These are phyloP conservation scores for Acridotheres tristis DNA, from an alignment of 2,797 vertebrate genomes.

Conservation along the genomic window DNA sequence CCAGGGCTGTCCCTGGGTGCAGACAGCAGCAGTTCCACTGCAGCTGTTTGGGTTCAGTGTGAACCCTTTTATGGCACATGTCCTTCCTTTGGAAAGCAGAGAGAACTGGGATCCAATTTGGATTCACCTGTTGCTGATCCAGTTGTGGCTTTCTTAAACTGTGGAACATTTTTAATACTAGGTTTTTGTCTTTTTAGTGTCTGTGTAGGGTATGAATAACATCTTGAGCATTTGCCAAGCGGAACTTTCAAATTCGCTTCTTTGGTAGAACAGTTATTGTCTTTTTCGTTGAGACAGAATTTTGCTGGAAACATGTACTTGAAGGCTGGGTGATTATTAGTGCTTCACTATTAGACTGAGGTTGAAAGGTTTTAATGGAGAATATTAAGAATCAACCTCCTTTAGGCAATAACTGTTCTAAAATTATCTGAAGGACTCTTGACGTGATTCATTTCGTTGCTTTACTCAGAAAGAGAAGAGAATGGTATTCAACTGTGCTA, in stretches of 20 bases:
- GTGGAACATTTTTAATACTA: not conserved
- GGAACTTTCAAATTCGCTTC: not conserved
- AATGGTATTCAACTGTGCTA: not conserved
- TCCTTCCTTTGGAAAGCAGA: not conserved
- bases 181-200: not conserved
- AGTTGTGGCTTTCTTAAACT: not conserved
- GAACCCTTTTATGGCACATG: not conserved
- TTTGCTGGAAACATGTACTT: not conserved
- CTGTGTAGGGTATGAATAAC: not conserved
- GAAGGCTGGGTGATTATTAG: not conserved
- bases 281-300: not conserved
- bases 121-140: not conserved
- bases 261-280: not conserved
- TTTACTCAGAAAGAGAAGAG: not conserved
- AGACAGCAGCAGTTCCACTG: not conserved
- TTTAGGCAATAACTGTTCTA: not conserved
- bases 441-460: not conserved
- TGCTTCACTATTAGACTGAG: not conserved
- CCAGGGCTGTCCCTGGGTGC: not conserved
- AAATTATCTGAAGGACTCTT: not conserved
- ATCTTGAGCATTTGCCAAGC: not conserved
- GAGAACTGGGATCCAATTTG: not conserved
- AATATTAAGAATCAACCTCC: not conserved
- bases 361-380: not conserved
- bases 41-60: not conserved